Evolutionary conservation across 2,888 invertebrate species (phyloP).

Genomic region (Lithodes maja): DNA sequence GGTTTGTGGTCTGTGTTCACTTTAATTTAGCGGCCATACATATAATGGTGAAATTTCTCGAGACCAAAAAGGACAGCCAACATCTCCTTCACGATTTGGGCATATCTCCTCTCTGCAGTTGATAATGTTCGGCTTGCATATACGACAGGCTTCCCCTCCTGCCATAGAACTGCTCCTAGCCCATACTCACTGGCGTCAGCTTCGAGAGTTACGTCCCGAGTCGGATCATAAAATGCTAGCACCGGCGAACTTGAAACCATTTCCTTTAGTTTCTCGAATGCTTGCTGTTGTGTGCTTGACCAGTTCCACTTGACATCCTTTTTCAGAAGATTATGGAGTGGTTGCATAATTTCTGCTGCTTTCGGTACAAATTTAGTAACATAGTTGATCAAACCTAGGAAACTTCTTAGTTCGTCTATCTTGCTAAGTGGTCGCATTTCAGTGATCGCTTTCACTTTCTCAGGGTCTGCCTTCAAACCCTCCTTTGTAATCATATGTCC

Average conservation of each 20-base stretch:
- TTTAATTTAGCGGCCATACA: not conserved
- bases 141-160: no score
- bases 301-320: slow-evolving; percentile 18
- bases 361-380: slow-evolving; percentile 20
- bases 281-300: not conserved
- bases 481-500: slow-evolving; percentile 19
- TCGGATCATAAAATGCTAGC: no score
- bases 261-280: slow-evolving; percentile 8
- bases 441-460: slow-evolving; percentile 29
- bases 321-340: slow-evolving; percentile 17
- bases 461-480: slow-evolving; percentile 22
- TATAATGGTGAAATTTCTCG: slow-evolving; percentile 8
- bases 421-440: not conserved
- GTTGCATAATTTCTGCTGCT: slow-evolving; percentile 20
- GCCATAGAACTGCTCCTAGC: no score
- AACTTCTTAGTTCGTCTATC: slow-evolving; percentile 15
- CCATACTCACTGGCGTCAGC: no score
- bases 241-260: not conserved
- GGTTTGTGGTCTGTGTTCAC: no score
- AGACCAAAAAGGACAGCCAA: not conserved
- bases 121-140: no score
- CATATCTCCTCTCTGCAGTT: no score
- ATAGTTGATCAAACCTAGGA: slow-evolving; percentile 26
- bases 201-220: no score
- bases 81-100: no score